Evolutionary conservation across 2,888 invertebrate species (phyloP).

Genomic region (Ecdyonurus torrentis): DNA sequence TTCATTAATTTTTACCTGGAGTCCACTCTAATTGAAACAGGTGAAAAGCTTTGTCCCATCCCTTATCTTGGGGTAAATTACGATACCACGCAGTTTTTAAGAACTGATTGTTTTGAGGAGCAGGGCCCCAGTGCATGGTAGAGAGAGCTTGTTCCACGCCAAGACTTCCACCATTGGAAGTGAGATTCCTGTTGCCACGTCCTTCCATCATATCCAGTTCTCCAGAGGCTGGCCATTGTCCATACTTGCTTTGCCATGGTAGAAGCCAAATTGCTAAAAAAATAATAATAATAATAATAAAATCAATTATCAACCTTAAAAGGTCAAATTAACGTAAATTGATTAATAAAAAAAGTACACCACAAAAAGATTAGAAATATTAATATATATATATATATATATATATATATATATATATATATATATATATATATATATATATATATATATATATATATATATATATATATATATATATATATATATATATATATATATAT

Average conservation of each 20-base stretch:
- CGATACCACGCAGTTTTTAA: slow-evolving; percentile 31
- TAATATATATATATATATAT: too few species aligned
- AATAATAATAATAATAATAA: not conserved
- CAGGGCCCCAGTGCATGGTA: slow-evolving; percentile 51
- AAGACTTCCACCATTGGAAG: slow-evolving; percentile 26
- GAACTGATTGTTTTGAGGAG: slow-evolving; percentile 34
- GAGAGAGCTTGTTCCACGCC: slow-evolving; percentile 39
- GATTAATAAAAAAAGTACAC: too few species aligned
- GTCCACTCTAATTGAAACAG: slow-evolving; percentile 50
- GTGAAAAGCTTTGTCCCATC: slow-evolving; percentile 37
- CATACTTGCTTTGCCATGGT: slow-evolving; percentile 42
- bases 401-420: too few species aligned
- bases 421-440: too few species aligned
- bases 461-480: too few species aligned
- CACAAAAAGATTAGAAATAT: too few species aligned
- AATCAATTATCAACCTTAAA: too few species aligned
- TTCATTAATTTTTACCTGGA: too few species aligned
- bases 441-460: too few species aligned
- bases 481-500: too few species aligned
- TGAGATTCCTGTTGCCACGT: slow-evolving; percentile 38
- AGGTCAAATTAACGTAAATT: too few species aligned
- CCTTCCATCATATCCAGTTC: slow-evolving; percentile 54
- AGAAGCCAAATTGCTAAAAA: slow-evolving; percentile 58
- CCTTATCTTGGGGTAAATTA: slow-evolving; percentile 15
- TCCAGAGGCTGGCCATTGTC: slow-evolving; percentile 51